These are phyloP conservation scores for Trididemnum nubilum DNA, from an alignment of 23 tunicate species.

Conservation along the genomic window DNA sequence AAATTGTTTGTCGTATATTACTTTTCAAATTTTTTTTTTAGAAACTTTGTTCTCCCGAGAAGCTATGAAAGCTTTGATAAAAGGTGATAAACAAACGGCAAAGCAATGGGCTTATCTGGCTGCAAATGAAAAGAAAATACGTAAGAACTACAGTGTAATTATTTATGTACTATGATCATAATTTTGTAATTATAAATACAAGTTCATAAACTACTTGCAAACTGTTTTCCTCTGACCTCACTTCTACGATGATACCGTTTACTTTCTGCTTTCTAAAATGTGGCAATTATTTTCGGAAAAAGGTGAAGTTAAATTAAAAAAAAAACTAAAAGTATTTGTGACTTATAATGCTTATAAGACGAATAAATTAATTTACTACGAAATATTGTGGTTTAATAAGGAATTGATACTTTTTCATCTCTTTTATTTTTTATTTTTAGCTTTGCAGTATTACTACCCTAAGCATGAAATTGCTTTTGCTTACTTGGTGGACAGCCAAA, in stretches of 20 bases:
- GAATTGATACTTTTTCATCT: neutral
- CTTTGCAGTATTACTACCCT: conserved; percentile 50
- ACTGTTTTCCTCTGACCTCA: too few relatives aligned
- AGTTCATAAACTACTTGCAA: too few relatives aligned
- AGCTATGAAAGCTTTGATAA: conserved; percentile 57
- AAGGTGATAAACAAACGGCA: conserved; percentile 60
- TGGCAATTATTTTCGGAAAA: too few relatives aligned
- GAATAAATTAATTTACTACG: too few relatives aligned
- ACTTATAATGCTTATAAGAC: too few relatives aligned
- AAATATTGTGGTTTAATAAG: too few relatives aligned
- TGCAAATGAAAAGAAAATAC: conserved; percentile 22
- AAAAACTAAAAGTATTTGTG: too few relatives aligned
- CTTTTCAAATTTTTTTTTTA: conserved; percentile 8
- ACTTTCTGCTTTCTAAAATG: too few relatives aligned
- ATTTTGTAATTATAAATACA: too few relatives aligned
- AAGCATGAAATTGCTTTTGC: conserved; percentile 71
- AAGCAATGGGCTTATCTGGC: conserved; percentile 54
- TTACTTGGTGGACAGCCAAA: conserved; percentile 65
- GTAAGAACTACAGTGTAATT: conserved; percentile 56
- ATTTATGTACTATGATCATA: too few relatives aligned
- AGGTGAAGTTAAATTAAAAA: too few relatives aligned
- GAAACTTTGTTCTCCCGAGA: conserved; percentile 37
- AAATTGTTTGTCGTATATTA: neutral
- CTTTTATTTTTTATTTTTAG: conserved; percentile 23
- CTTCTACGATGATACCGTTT: too few relatives aligned